Base-by-base conservation (phyloP, 2,797 vertebrate genomes). In the Sebastes aleutianus region DNA sequence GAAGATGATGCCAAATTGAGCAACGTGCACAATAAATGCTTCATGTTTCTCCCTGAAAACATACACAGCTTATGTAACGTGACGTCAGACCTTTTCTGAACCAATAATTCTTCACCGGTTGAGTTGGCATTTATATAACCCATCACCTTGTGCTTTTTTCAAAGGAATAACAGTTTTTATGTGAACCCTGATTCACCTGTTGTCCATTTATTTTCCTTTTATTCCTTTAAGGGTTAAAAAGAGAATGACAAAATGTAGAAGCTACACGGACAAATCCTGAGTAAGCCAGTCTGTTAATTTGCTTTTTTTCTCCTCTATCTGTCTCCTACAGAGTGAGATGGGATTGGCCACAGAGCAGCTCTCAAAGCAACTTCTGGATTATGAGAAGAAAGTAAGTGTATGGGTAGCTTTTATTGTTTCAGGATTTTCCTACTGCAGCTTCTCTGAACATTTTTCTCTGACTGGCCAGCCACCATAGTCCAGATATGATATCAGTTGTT, bases 341-440 rank as follows among this genome's bases (percentile, higher is more conserved):
- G 97, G 97, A 82, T 90, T 99, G 93, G 98, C 98, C 76, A 99
- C 98, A 3, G 97, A 98, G 50, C 98, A 99, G 91, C 97, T 99
- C 76, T 98, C 98, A 0, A 96, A 94, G 86, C 98, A 98, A 80
- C 97, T 99, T 20, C 95, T 99, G 90, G 96, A 97, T 1, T 99
- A 99, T 80, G 98, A 99, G 88, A 98, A 98, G 82, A 98, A 99
- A 96, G 98, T 99, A 95, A 88, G 94, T 75, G 94, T 74, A 27
- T 50, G 10, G 12, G n/a, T 27, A 5, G 20, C 18, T 31, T 74
- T 27, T 34, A 32, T 27, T 36, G 6, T 24, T 22, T 39, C 12
- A 7, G 29, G 9, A 62, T 39, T 74, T 54, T 31, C 24, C 29
- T 31, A 4, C 50, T 64, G 22, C 34, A 58, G n/a, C 22, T 16